Evolutionary conservation across 2,113 vertebrate species (phyloP), one percentile per base, ranked within the genome.

Genomic region (Tricholaema leucomelas): DNA sequence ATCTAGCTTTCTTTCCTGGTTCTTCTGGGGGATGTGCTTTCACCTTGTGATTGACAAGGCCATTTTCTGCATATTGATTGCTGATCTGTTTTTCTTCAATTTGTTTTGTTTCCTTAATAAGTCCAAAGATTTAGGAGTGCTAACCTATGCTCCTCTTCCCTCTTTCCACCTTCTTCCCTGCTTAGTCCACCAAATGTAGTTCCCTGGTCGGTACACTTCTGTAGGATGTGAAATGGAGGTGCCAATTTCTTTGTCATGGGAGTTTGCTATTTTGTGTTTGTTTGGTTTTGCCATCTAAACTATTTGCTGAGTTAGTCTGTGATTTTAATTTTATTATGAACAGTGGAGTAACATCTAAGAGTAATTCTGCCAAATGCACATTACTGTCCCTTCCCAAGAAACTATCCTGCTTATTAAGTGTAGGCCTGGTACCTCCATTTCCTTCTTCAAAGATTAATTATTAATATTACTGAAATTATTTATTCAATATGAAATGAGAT

Each of bases 401-500:
- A 87, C 28, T 87, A 50, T 77, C 46, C 72, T 70, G 71, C 40
- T 87, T 94, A 85, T 89, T 78, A 91, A 92, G 33, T 60, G 42
- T 63, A 70, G 52, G 59, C 9, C 40, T 81, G 19, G 9, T 40
- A 74, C 73, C 36, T 85, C 63, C 5, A 58, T 82, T 93, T 91
- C 86, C 8, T 80, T 81, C 71, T 89, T 92, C 58, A 76, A 92
- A 52, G 67, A 50, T 63, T 58, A 4, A n/a, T 84, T 92, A 44
- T 79, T 81, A 88, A 35, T 77, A 81, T 78, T 75, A 42, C 25
- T 79, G 38, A 69, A 92, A 89, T 79, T 91, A 87, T 79, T 93
- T 92, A 75, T 93, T 92, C 79, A 89, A 27, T 59, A 24, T n/a
- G 36, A 80, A 94, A 72, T 66, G 11, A 87, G 94, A 81, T 66